Evolutionary conservation across 92 coral and sea anemone species (phyloP), one percentile per base, ranked within the genome.

Genomic region (Parazoanthus atlanticus): DNA sequence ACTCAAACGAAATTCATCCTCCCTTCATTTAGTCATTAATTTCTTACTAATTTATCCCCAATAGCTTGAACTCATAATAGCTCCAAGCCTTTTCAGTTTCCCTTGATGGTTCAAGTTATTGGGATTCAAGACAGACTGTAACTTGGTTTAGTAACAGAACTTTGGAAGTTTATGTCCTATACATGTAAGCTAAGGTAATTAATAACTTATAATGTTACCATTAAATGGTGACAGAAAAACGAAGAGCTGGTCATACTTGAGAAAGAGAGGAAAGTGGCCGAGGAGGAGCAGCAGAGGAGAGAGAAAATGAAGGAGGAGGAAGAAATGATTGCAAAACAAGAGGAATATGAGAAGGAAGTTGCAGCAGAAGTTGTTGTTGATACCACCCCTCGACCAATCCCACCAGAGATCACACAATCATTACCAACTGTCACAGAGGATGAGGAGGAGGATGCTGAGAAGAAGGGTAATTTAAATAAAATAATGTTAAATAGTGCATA

Each of bases 401-500:
- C 99, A 17, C 98, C 98, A n/a, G 99, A 97, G 76, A 90, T 97
- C 6, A 92, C 92, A 23, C 94, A 90, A 36, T 86, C 97, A 28
- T 82, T 97, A 70, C 95, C 96, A 25, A 85, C 99, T 81, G 99
- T 97, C 43, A 93, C 96, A 1, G 99, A 97, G 74, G 99, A 94
- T 88, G 99, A 96, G 76, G 95, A 92, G 74, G 96, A 89, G 65
- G 88, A 85, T 46, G 29, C 77, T 0, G 79, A 65, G 41, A 80
- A 90, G 54, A 84, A 56, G 84, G 93, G 91, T 83, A 30, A 46
- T 26, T 61, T 64, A 31, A 33, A 71, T 36, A 33, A 8, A 19
- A 5, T 25, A 7, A 19, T 25, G 13, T 25, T 29, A 38, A 21
- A 23, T 40, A 5, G 26, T 76, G 12, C 54, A 32, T 69, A 30